Evolutionary conservation across 2,888 invertebrate genomes (phyloP), one percentile per base, ranked within the genome.

Genomic region (Cheilosia soror): DNA sequence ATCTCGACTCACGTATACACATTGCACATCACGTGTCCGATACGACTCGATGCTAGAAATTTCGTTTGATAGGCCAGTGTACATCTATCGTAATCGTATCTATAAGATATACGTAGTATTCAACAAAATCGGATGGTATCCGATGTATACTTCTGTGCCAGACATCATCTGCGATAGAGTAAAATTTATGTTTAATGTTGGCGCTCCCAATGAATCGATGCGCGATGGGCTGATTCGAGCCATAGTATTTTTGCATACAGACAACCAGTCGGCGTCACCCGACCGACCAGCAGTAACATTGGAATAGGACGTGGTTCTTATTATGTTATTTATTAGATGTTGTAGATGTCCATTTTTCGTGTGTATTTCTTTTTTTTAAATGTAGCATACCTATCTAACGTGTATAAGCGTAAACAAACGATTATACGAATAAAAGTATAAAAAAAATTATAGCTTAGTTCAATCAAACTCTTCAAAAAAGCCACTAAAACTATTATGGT

Each of bases 81-180:
- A 95, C 88, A 96, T 97, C 88, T 95, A 96, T 90, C 93, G 92
- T 9, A 89, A 90, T 87, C 91, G 96, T 95, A 94, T 95, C 71
- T 97, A 97, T 92, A 95, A 96, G 91, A 95, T 97, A 88, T 96
- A 96, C 63, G 96, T 97, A 31, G 96, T 96, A 53, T 95, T 97
- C 92, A 96, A 97, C 92, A 96, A 96, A 90, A 93, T 94, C 85
- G 97, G 97, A 13, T 95, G 95, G 94, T 97, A 97, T 92, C 96
- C 96, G 5, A 94, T 96, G 93, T 96, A 96, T 86, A 94, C 94
- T 5, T 96, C 96, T 90, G 94, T 95, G 0, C 94, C 94, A 88
- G 94, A 95, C 63, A 94, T 95, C 37, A 93, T 94, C 5, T 95
- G 95, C 58, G 95, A 96, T 87, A 94, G 94, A 1, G 96, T 96